These are phyloP conservation scores for Noctilio leporinus DNA, from an alignment of 2,113 vertebrate genomes.

Conservation along the genomic window DNA sequence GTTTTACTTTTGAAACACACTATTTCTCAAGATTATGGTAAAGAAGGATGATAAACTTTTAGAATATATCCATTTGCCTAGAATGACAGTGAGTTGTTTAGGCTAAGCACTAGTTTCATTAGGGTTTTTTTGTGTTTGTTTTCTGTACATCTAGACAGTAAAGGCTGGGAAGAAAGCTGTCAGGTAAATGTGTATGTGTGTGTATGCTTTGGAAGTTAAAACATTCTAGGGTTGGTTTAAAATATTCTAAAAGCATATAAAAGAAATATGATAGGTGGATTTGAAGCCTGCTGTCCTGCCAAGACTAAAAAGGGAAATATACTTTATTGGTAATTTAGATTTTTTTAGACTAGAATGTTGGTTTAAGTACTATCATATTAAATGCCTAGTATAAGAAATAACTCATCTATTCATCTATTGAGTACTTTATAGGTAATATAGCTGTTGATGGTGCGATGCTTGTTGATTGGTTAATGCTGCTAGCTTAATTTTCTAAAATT, in stretches of 20 bases:
- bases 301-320: not conserved
- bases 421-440: not conserved
- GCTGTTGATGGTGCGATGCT: not conserved
- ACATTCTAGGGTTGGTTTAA: too few species aligned
- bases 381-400: not conserved
- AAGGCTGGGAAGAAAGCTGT: too few species aligned
- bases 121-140: not conserved
- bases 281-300: not conserved
- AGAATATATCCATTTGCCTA: not conserved
- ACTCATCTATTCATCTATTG: not conserved
- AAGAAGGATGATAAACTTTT: not conserved
- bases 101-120: not conserved
- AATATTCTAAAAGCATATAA: too few species aligned
- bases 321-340: not conserved
- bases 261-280: not conserved
- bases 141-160: not conserved
- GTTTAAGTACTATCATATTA: not conserved
- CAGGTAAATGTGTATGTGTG: too few species aligned
- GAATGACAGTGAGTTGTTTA: not conserved
- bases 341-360: not conserved
- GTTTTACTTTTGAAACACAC: constrained; percentile 10
- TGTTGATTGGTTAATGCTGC: not conserved
- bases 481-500: not conserved
- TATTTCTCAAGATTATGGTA: not conserved
- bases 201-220: too few species aligned